Evolutionary conservation across 1,140 invertebrate species (phyloP), one percentile per base, ranked within the genome.

Genomic region (Colletes latitarsis): DNA sequence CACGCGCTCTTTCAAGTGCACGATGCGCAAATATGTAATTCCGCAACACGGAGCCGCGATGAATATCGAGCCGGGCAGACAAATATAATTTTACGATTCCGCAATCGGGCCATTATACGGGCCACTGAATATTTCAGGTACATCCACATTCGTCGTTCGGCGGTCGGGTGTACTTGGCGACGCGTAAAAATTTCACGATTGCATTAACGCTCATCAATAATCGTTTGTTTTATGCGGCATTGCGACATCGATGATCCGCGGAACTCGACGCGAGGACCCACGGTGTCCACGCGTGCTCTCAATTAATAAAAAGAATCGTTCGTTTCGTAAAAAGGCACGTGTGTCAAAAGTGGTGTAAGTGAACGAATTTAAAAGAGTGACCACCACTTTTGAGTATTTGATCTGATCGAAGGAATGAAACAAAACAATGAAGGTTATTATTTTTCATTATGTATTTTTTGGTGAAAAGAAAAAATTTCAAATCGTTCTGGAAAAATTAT

Each of bases 121-220:
- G 64, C 81, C 84, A 79, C 83, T 88, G 79, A 89, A 84, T 86
- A 86, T 81, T 87, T 49, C 62, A 53, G 64, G 53, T 3, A 77
- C 19, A 19, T 67, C 14, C 43, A 69, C 15, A 15, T 67, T n/a
- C 43, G 73, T 49, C 53, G 43, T 0, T 63, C 60, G 60, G 21
- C 60, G 21, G 21, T 62, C 60, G 43, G 60, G 60, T 63, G 60
- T 63, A 63, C 60, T 63, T 63, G 17, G 6, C 14, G 41, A 53
- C 6, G 19, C 52, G 73, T 49, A 46, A 77, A 77, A 77, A 81
- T 70, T 77, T 77, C 64, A 67, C 39, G 41, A 19, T 19, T 67
- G 17, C 64, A 67, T 67, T 67, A 67, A 21, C 64, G 64, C 19
- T 52, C 41, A 21, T 64, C 52, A 9, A 17, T 8, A 62, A 64